Evolutionary conservation across 2,797 vertebrate species (phyloP), one percentile per base, ranked within the genome.

Genomic region (Cetoscarus ocellatus): DNA sequence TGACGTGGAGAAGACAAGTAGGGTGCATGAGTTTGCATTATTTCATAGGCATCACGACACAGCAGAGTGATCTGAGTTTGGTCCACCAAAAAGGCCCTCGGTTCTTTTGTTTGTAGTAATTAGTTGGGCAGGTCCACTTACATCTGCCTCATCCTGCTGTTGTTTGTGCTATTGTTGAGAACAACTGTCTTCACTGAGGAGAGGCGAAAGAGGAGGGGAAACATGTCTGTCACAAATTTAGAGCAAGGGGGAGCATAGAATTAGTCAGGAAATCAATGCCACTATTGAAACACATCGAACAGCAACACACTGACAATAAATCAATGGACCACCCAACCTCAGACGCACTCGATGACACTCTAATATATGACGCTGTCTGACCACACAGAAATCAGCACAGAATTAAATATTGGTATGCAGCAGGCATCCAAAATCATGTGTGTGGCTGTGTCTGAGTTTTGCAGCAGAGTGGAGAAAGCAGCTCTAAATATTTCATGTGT

Each of bases 311-410:
- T 45, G 38, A 14, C 49, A 39, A 62, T 90, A 86, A 90, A 90
- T 88, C 73, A 73, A 43, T 9, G 49, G 86, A 86, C 84, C 91
- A 90, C 83, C 79, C 88, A 83, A 73, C 47, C 54, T 62, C 65
- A 2, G 72, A 81, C 62, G 71, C 51, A 67, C 52, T 71, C n/a
- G 42, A 36, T 69, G 72, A 65, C 63, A 10, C 11, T 6, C 35
- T 72, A 67, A 80, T 77, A 50, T 73, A 79, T 61, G 40, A 27
- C 43, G 60, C 48, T 59, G 60, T 54, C 51, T 81, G 77, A 57
- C 79, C 79, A 73, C 81, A 83, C 69, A 79, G 50, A 61, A 1
- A 56, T 35, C 5, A 3, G 8, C 44, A 49, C 3, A 3, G 11
- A 53, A 49, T 40, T 9, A 52, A 57, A 66, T 57, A 56, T 75